Evolutionary conservation across 2,113 vertebrate genomes (phyloP), one percentile per base, ranked within the genome.

Genomic region (Tautogolabrus adspersus): DNA sequence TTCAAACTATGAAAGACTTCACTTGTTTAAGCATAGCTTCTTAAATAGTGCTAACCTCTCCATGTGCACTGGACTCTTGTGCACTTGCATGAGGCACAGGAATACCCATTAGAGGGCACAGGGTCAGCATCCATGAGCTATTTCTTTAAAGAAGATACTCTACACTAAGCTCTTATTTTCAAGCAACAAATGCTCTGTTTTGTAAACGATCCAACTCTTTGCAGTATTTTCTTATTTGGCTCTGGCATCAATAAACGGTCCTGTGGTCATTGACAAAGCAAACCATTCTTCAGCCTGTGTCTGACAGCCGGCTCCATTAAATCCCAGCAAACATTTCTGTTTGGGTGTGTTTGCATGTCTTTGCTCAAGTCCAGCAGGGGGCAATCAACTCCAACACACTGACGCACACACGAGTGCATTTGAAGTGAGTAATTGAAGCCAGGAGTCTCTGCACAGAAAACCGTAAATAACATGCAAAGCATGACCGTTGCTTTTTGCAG

Each of bases 331-430:
- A 59, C 56, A 57, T 75, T 60, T 75, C 37, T 78, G 56, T 61
- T 40, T 38, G 40, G 49, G 40, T 74, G 56, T 78, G 59, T 81
- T 82, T 83, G 52, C 66, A 62, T 75, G 56, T 73, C 34, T 75
- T 66, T 2, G 3, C 74, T 59, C 69, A 52, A 18, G 7, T 83
- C 93, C 93, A 93, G 89, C 73, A 93, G 93, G 79, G 89, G 92
- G 92, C 91, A 81, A 59, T 63, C 37, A 8, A 59, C 82, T 62
- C 76, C 70, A 66, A 57, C 75, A 82, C 79, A 75, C 67, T 1
- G 18, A 40, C 59, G 66, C 66, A 47, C 34, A 44, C 12, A 46
- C 0, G 38, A 55, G 77, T 80, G 75, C 75, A 83, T 71, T 72
- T 81, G 79, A 60, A 56, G 69, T 47, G 49, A 61, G 69, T 34